Percentiles rank a stretch among this genome's conserved stretches.
These are phyloP conservation scores for Pseudobourletiella spinata DNA, from an alignment of 1,140 invertebrate species.

Conservation along the genomic window DNA sequence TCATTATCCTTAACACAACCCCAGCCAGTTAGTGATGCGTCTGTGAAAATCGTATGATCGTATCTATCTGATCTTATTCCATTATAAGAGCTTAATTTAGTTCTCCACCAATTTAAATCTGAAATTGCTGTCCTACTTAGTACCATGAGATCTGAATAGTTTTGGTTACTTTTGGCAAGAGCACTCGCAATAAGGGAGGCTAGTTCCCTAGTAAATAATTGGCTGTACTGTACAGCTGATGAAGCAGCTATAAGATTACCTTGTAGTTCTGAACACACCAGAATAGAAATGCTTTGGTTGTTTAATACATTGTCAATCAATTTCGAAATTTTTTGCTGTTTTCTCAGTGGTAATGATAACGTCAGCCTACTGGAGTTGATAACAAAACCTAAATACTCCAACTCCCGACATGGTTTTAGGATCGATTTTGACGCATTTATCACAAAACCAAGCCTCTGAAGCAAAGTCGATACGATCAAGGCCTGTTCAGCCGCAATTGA, in stretches of 20 bases:
- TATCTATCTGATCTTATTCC: background rate
- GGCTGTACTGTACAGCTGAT: constrained; percentile 10
- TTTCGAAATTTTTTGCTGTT: background rate
- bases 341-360: background rate
- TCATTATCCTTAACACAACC: background rate
- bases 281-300: background rate
- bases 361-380: constrained; percentile 9
- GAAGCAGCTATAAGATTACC: constrained; percentile 12
- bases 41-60: background rate
- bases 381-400: constrained; percentile 6
- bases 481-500: background rate
- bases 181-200: too few species aligned
- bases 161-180: too few species aligned
- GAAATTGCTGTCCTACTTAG: background rate
- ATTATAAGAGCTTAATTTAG: background rate
- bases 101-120: background rate
- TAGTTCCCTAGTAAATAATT: constrained; percentile 18
- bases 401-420: background rate
- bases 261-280: constrained; percentile 2
- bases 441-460: constrained; percentile 13
- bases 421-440: constrained; percentile 11
- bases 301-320: background rate
- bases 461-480: background rate
- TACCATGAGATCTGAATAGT: too few species aligned
- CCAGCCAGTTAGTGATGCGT: constrained; percentile 4